phyloP scores from a whole-genome alignment of 2,888 invertebrate genomes.

The Phalera bucephala region DNA sequence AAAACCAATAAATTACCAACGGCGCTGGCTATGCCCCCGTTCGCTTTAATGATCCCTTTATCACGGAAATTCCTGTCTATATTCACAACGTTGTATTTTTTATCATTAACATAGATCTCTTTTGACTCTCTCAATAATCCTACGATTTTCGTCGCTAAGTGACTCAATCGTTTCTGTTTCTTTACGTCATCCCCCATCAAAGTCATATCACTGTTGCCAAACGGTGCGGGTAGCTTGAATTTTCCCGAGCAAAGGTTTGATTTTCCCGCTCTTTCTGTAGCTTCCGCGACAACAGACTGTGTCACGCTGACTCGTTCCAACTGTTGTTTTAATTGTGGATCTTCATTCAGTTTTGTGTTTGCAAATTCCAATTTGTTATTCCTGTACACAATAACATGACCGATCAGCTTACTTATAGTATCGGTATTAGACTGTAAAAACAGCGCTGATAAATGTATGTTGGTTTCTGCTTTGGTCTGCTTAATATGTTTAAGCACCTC shows the following conservation, averaged over 20 bases:
- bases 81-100: background rate
- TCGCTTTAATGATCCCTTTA: background rate
- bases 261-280: slow-evolving; percentile 9
- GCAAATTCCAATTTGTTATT: too few relatives aligned
- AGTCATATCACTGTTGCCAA: slow-evolving; percentile 22
- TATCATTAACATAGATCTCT: background rate
- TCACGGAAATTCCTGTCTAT: background rate
- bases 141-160: background rate
- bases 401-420: too few relatives aligned
- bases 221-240: slow-evolving; percentile 15
- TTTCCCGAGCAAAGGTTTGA: slow-evolving; percentile 1
- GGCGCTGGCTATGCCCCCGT: background rate
- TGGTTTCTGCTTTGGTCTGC: too few relatives aligned
- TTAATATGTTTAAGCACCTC: too few relatives aligned
- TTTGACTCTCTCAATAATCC: background rate
- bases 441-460: too few relatives aligned
- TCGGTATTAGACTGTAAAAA: too few relatives aligned
- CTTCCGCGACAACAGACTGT: slow-evolving; percentile 2
- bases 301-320: too few relatives aligned
- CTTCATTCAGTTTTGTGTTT: too few relatives aligned
- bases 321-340: too few relatives aligned
- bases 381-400: too few relatives aligned
- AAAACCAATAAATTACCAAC: background rate
- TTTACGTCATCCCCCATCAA: slow-evolving; percentile 6
- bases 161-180: slow-evolving; percentile 2